phyloP scores from a whole-genome alignment of 2,888 invertebrate species.

The Malthinus seriepunctatus region DNA sequence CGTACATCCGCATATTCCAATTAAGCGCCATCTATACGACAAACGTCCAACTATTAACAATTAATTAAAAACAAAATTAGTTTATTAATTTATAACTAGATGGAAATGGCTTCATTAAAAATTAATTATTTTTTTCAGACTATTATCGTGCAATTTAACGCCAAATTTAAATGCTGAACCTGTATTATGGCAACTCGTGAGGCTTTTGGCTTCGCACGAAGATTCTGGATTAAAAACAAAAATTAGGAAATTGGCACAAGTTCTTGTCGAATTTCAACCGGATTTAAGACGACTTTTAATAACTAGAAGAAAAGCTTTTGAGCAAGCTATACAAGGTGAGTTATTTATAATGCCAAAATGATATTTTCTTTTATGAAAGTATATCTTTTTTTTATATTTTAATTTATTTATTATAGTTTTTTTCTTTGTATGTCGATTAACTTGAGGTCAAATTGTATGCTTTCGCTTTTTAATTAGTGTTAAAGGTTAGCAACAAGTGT shows the following conservation, averaged over 20 bases:
- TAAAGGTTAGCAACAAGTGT: too few species aligned
- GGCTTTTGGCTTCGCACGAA: constrained; percentile 65
- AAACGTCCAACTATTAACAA: neutral
- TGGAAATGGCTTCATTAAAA: neutral
- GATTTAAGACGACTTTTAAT: constrained; percentile 69
- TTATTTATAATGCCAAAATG: neutral
- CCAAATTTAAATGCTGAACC: constrained; percentile 75
- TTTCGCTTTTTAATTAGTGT: too few species aligned
- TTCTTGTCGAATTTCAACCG: constrained; percentile 66
- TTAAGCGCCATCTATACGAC: too few species aligned
- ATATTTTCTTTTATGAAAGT: constrained; percentile 7
- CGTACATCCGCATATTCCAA: too few species aligned
- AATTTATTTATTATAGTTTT: too few species aligned
- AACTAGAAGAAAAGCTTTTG: constrained; percentile 71
- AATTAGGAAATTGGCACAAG: constrained; percentile 63
- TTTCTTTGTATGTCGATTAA: too few species aligned
- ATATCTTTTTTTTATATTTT: too few species aligned
- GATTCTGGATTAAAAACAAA: constrained; percentile 66
- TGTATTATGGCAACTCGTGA: constrained; percentile 84
- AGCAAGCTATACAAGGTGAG: constrained; percentile 81
- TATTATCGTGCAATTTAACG: constrained; percentile 59
- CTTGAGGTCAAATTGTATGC: too few species aligned
- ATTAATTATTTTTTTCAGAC: constrained; percentile 46
- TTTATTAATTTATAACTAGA: neutral
- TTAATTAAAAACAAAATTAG: neutral